These are phyloP conservation scores for Desoria tigrina DNA, from an alignment of 2,888 invertebrate genomes.

Conservation along the genomic window DNA sequence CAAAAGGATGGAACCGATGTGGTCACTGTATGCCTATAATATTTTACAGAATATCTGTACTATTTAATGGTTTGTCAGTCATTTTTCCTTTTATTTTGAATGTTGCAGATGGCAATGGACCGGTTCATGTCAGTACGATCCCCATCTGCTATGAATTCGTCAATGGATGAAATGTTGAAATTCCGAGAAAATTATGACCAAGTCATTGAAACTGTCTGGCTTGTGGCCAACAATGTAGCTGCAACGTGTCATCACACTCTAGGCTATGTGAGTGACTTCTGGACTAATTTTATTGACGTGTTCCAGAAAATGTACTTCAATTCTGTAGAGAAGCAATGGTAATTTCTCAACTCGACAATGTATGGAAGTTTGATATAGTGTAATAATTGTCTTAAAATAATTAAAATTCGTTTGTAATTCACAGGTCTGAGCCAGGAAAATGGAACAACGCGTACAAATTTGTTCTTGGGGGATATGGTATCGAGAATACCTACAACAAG, in stretches of 20 bases:
- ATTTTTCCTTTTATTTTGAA: too few relatives aligned
- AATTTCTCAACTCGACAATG: background rate
- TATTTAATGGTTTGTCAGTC: too few relatives aligned
- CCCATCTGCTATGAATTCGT: background rate
- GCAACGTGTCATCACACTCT: slow-evolving; percentile 17
- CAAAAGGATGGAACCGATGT: background rate
- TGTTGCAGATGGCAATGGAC: too few relatives aligned
- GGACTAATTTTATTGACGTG: slow-evolving; percentile 22
- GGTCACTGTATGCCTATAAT: too few relatives aligned
- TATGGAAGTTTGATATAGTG: background rate
- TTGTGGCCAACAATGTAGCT: slow-evolving; percentile 25
- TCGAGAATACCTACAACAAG: slow-evolving; percentile 22
- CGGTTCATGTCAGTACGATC: too few relatives aligned
- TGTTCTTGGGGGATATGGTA: slow-evolving; percentile 32
- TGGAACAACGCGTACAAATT: slow-evolving; percentile 18
- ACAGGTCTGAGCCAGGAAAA: slow-evolving; percentile 18
- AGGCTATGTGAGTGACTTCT: slow-evolving; percentile 22
- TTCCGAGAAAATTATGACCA: slow-evolving; percentile 19
- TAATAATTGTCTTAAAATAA: background rate
- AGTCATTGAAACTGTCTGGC: slow-evolving; percentile 34
- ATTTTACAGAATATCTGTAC: too few relatives aligned
- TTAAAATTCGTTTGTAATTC: background rate
- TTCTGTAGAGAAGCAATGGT: slow-evolving; percentile 27
- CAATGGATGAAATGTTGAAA: slow-evolving; percentile 17
- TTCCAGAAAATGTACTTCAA: slow-evolving; percentile 27